A percentile compares a stretch with the other conserved stretches of the same genome.
These are phyloP conservation scores for Drosophila malerkotliana DNA, from an alignment of 1,140 invertebrate genomes.

Conservation along the genomic window DNA sequence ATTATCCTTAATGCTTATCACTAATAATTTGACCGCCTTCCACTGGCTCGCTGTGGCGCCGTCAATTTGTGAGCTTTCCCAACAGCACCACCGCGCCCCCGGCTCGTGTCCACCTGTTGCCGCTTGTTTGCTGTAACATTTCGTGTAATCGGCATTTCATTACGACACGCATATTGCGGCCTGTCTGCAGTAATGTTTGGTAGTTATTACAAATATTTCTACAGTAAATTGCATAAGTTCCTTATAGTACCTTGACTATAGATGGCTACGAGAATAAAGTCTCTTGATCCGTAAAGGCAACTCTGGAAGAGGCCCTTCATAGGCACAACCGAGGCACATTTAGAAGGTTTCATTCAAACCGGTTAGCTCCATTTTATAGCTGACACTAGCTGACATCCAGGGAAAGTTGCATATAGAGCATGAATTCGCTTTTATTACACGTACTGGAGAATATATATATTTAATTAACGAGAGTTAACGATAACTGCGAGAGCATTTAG, in stretches of 20 bases:
- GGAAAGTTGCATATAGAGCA: neutral
- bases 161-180: neutral
- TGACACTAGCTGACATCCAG: neutral
- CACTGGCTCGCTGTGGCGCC: neutral
- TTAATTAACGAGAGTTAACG: neutral
- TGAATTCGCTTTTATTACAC: neutral
- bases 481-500: neutral
- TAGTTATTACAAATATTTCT: neutral
- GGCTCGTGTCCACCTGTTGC: neutral
- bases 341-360: neutral
- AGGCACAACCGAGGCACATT: neutral
- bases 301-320: no score
- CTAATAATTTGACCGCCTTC: neutral
- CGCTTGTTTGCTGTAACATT: neutral
- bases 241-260: neutral
- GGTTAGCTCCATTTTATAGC: neutral
- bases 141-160: neutral
- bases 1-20: conserved; percentile 40
- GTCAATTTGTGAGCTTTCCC: neutral
- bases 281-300: no score
- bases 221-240: neutral
- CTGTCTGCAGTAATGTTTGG: neutral
- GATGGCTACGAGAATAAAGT: no score
- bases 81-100: neutral
- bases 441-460: neutral